Base-by-base conservation (phyloP, 2,113 vertebrate genomes). In the Peromyscus polionotus region DNA sequence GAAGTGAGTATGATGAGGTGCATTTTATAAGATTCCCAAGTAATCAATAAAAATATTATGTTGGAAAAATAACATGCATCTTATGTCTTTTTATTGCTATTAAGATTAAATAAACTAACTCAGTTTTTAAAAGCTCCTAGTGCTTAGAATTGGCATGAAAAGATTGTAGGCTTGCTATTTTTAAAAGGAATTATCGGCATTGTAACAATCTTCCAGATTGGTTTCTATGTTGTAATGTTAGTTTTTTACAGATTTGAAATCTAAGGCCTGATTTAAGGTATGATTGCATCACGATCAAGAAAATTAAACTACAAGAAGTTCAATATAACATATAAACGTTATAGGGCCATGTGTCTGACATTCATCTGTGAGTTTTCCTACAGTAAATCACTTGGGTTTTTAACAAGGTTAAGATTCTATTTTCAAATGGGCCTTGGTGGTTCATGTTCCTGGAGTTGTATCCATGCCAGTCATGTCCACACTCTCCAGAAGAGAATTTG, bases 291-390 rank as follows among this genome's bases (percentile, higher is more conserved):
- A 88, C n/a, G 91, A 93, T 79, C 85, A 90, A 90, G 57, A 75
- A 76, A 96, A 85, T 76, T n/a, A 96, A 85, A 96, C 68, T 63
- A 13, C 33, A 75, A 22, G 26, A 26, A 79, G 51, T 24, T 51
- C 13, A 67, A 33, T 36, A 63, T 83, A 83, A 81, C 26, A 90
- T 76, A 75, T 76, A 75, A 61, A 88, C 68, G 33, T 68, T 14
- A n/a, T 20, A 54, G 22, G 3, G 2, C 19, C 57, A 31, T 51
- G 36, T 75, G n/a, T 61, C 91, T 79, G 39, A 63, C 20, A 24
- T 22, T 61, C 11, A 26, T 68, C 48, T 59, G 19, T 17, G 87
- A 51, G 8, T 86, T 67, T 73, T 57, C 26, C 24, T 67, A 73
- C 0, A 19, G 51, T 54, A 33, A 48, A 24, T 12, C 67, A 91